Base-by-base conservation (phyloP, 2,797 vertebrate species). In the Sebastolobus alascanus region DNA sequence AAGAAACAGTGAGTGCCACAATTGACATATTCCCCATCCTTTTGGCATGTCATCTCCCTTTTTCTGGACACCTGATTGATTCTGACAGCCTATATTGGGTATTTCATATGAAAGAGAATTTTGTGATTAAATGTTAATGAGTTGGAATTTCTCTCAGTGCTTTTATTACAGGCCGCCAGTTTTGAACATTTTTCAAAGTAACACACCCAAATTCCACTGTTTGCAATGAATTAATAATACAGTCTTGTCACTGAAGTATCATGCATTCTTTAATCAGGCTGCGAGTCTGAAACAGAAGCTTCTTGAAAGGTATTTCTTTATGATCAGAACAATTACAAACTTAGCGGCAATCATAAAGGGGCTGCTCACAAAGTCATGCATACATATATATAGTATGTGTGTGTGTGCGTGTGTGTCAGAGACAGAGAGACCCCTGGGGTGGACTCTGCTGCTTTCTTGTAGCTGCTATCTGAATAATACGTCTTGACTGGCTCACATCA, bases 161-260 rank as follows among this genome's bases (percentile, higher is more conserved):
- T 97, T 97, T 97, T 97, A 97, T 97, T 97, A 97, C 95, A 97
- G 96, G 96, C 97, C 95, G 93, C 96, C 96, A 97, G 96, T 97
- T 96, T 97, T 97, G 96, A 97, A 97, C 96, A 97, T 97, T 97
- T 98, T 98, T 98, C 97, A 97, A 96, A 97, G 96, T 95, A 96
- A 95, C 96, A 96, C 95, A 95, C 96, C 95, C 96, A 97, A 97
- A 97, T 97, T 97, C 96, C 95, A 96, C 96, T 97, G 97, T 98
- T 97, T 97, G 97, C 96, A 92, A 96, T 98, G 96, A 97, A 97
- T 97, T 97, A 98, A 96, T 97, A 96, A 97, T 97, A 95, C 94
- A 95, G 94, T 92, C 96, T 95, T 96, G 96, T 96, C 96, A 97
- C 95, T 96, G 96, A 95, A 96, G 96, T 97, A 96, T 96, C 96